Base-by-base conservation (phyloP, 92 coral and sea anemone genomes). In the Phenganax subtilis region DNA sequence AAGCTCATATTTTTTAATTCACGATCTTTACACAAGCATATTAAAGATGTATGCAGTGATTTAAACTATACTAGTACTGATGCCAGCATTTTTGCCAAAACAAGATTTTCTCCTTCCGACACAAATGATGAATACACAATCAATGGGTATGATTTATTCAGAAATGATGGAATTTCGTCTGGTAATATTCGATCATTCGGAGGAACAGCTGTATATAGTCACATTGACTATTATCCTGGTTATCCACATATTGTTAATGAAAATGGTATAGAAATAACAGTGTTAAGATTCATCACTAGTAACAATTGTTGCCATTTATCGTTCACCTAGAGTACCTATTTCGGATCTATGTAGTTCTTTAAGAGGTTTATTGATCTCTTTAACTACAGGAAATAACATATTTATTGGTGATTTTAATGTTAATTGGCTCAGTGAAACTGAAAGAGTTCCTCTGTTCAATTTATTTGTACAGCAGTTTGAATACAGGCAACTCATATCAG, bases 341-440 rank as follows among this genome's bases (percentile, higher is more conserved):
- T 11, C 59, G 82, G 82, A 62, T 51, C 44, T 86, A 56, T 80
- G 81, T 80, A 17, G 52, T 6, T 60, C 76, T 64, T 80, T 80
- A 68, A 58, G 62, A 51, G 52, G 65, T 29, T n/a, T 80, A n/a
- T 54, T 80, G 31, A 54, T 9, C n/a, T 27, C 37, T 66, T 62
- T 27, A 29, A 20, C 85, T 8, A 64, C 88, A 63, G 59, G 57
- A 31, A 72, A 52, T 75, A 85, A 69, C 81, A 62, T 80, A 70
- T 85, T 85, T 54, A 28, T 85, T 25, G 88, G 88, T 80, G 75
- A 80, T 68, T 85, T 85, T 44, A 85, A 85, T 65, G 12, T 72
- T 1, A 85, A 85, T 75, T 85, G 87, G 88, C 60, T 85, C 44
- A 72, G 60, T 80, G 81, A 85, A 85, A 37, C 47, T 37, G 47